Percentiles rank a stretch among this genome's conserved stretches.
phyloP scores from a whole-genome alignment of 1,140 invertebrate species.

The Asbolus verrucosus region DNA sequence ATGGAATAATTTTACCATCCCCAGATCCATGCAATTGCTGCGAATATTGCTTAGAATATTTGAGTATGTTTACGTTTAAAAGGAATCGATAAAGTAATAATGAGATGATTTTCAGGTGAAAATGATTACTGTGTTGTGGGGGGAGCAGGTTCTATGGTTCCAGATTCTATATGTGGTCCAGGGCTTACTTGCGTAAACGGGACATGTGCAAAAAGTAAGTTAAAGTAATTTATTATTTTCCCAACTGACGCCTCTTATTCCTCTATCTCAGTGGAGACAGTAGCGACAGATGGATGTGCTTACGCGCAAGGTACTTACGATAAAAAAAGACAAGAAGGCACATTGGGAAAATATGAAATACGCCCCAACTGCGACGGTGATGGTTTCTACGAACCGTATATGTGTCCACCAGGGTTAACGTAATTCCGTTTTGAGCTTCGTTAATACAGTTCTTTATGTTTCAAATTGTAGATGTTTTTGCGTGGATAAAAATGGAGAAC shows the following conservation, averaged over 20 bases:
- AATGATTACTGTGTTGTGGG: constrained; percentile 63
- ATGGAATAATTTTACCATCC: constrained; percentile 66
- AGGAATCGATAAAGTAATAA: too few relatives aligned
- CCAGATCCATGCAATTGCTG: constrained; percentile 72
- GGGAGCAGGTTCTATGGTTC: constrained; percentile 55
- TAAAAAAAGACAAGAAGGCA: constrained; percentile 55
- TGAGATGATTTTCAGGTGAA: constrained; percentile 56
- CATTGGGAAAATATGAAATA: constrained; percentile 62
- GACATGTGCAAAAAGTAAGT: constrained; percentile 55
- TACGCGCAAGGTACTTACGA: constrained; percentile 62
- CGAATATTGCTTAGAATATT: constrained; percentile 68
- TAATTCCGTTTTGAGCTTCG: constrained; percentile 58
- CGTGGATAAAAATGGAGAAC: constrained; percentile 67
- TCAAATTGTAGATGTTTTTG: constrained; percentile 71
- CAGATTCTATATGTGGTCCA: constrained; percentile 64
- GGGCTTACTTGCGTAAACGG: constrained; percentile 61
- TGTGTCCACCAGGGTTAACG: constrained; percentile 72
- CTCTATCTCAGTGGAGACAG: too few relatives aligned
- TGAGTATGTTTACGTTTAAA: constrained; percentile 59
- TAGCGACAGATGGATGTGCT: constrained; percentile 54
- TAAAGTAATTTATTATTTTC: too few relatives aligned
- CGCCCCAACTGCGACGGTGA: constrained; percentile 69
- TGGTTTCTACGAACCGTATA: constrained; percentile 66
- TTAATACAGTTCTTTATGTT: neutral
- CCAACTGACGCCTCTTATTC: too few relatives aligned